A percentile compares a stretch with the other conserved stretches of the same genome.
phyloP scores from a whole-genome alignment of 2,797 vertebrate genomes.

The Mico argentatus region DNA sequence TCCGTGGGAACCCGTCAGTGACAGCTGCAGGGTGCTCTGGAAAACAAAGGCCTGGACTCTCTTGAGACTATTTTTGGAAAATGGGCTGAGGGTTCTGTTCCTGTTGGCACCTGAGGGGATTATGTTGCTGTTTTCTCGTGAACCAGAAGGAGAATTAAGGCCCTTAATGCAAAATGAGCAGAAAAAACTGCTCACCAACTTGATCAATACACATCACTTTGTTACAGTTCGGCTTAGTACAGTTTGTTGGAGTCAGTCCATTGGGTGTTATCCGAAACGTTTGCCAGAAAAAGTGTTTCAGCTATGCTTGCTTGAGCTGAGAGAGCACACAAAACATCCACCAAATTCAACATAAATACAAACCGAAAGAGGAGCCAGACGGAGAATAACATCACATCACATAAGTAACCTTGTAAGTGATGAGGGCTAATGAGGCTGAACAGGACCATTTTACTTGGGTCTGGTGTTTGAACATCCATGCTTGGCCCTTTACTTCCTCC shows the following conservation, averaged over 20 bases:
- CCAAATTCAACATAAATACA: background rate
- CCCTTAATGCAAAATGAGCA: slow-evolving; percentile 8
- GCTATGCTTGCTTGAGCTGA: background rate
- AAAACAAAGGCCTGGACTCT: background rate
- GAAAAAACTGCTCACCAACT: slow-evolving; percentile 27
- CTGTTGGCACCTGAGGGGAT: background rate
- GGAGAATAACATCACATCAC: background rate
- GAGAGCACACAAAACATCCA: background rate
- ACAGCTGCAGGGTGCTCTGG: background rate
- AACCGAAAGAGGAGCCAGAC: background rate
- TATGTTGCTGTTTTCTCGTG: background rate
- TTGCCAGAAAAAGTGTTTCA: slow-evolving; percentile 49
- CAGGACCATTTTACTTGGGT: background rate
- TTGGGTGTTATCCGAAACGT: slow-evolving; percentile 73
- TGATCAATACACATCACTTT: slow-evolving; percentile 23
- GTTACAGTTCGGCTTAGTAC: slow-evolving; percentile 75
- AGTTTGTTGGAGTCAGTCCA: slow-evolving; percentile 66
- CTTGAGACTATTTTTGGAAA: slow-evolving; percentile 17
- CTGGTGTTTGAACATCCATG: background rate
- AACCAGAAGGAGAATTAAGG: slow-evolving; percentile 28
- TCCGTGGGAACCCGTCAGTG: background rate
- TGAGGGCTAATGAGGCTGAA: background rate
- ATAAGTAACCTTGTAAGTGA: background rate
- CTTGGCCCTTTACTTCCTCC: background rate
- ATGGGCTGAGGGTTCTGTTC: background rate